Conservation (phyloP, 2,888 invertebrate species). For the Slavum lentiscoides region DNA sequence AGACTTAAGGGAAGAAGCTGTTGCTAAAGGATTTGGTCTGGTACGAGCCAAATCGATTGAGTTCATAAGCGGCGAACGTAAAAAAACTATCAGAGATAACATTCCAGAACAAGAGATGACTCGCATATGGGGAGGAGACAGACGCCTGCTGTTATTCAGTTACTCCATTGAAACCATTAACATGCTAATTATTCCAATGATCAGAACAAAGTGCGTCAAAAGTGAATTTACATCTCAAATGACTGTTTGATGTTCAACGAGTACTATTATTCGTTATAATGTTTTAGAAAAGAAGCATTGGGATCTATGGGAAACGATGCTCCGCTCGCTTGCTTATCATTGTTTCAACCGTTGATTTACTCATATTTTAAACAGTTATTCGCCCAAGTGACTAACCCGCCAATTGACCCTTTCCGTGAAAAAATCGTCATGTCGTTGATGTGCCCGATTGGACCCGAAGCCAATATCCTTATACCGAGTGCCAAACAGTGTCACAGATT, state of each 20-base stretch:
- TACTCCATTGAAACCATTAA: constrained; percentile 95
- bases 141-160: constrained; percentile 84
- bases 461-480: constrained; percentile 89
- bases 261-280: constrained; percentile 11
- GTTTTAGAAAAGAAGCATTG: constrained; percentile 88
- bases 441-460: constrained; percentile 95
- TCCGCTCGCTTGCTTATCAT: constrained; percentile 93
- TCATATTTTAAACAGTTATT: constrained; percentile 99
- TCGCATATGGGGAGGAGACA: constrained; percentile 69
- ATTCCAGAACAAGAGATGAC: constrained; percentile 60
- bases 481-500: constrained; percentile 85
- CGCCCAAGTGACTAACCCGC: constrained; percentile 98
- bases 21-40: constrained; percentile 60
- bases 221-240: not conserved
- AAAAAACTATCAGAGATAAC: constrained; percentile 57
- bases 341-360: constrained; percentile 91
- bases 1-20: constrained; percentile 67
- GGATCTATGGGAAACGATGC: constrained; percentile 99
- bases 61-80: constrained; percentile 58
- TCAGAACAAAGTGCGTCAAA: constrained; percentile 79
- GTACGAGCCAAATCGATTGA: constrained; percentile 58
- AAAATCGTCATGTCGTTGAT: constrained; percentile 98
- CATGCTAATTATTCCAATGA: constrained; percentile 93
- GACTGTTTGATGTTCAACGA: constrained; percentile 11
- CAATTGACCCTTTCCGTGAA: constrained; percentile 98